Percentiles rank a stretch among this genome's conserved stretches.
Conservation (phyloP, 2,888 invertebrate species). For the Allygus modestus region DNA sequence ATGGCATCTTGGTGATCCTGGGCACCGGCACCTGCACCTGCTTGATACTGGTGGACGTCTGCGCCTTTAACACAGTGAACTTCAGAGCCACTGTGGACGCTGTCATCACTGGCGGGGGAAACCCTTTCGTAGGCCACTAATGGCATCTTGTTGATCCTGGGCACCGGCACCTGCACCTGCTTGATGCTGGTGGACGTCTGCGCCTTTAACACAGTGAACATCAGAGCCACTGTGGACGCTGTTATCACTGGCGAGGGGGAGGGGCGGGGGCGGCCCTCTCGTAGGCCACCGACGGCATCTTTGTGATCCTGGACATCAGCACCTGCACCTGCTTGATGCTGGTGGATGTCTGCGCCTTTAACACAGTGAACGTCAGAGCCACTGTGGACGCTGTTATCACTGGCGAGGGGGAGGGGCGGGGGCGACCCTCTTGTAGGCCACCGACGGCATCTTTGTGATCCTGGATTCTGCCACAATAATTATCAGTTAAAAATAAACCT, state of each 20-base stretch:
- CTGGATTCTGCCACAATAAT: no score
- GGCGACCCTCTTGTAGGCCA: not conserved
- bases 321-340: slow-evolving; percentile 61
- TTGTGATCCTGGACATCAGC: slow-evolving; percentile 1
- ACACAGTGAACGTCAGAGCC: no score
- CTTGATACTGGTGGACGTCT: slow-evolving; percentile 61
- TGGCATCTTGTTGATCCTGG: slow-evolving; percentile 14
- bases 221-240: no score
- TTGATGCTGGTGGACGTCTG: slow-evolving; percentile 62
- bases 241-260: no score
- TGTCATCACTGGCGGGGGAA: no score
- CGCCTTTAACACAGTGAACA: slow-evolving; percentile 33
- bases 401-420: not conserved
- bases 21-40: slow-evolving; percentile 56
- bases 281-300: slow-evolving; percentile 21
- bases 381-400: no score
- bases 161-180: slow-evolving; percentile 55
- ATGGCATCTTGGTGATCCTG: slow-evolving; percentile 9
- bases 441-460: slow-evolving; percentile 8
- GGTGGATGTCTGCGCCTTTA: slow-evolving; percentile 60
- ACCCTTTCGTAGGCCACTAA: not conserved
- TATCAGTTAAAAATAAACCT: no score
- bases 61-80: slow-evolving; percentile 40
- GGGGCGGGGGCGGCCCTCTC: not conserved
- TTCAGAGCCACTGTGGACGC: no score